Evolutionary conservation across 2,888 invertebrate genomes (phyloP).

Genomic region (Crioceris asparagi): DNA sequence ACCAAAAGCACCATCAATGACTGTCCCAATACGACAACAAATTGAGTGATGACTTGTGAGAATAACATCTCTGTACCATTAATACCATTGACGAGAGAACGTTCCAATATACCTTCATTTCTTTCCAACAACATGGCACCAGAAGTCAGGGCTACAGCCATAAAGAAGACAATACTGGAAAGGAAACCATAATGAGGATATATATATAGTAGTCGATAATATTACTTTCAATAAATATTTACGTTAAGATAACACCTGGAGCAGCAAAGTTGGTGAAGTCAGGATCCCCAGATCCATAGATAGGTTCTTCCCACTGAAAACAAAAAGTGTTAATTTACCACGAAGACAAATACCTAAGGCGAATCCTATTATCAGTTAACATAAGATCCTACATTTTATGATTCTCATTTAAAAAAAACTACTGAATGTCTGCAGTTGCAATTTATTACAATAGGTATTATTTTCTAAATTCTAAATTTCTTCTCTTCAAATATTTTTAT

Average conservation of each 20-base stretch:
- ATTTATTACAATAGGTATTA: too few species aligned
- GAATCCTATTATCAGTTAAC: too few species aligned
- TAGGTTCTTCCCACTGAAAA: conserved; percentile 53
- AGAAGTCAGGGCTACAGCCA: conserved; percentile 86
- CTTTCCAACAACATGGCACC: conserved; percentile 81
- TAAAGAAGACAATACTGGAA: conserved; percentile 80
- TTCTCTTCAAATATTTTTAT: too few species aligned
- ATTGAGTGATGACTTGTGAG: conserved; percentile 80
- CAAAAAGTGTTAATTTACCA: background rate
- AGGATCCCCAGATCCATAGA: conserved; percentile 65
- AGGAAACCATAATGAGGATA: conserved; percentile 1
- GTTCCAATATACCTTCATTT: conserved; percentile 81
- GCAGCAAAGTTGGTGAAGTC: conserved; percentile 93
- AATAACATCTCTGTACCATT: conserved; percentile 74
- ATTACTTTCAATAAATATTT: conserved; percentile 37
- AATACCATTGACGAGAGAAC: conserved; percentile 79
- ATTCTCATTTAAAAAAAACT: too few species aligned
- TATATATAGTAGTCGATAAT: too few species aligned
- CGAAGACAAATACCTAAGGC: too few species aligned
- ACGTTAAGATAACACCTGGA: conserved; percentile 84
- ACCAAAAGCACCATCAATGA: conserved; percentile 67
- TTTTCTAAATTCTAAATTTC: too few species aligned
- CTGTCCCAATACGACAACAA: conserved; percentile 78
- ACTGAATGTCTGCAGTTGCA: too few species aligned
- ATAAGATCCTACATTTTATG: too few species aligned